phyloP scores from a whole-genome alignment of 2,113 vertebrate species.

The Pao palembangensis region DNA sequence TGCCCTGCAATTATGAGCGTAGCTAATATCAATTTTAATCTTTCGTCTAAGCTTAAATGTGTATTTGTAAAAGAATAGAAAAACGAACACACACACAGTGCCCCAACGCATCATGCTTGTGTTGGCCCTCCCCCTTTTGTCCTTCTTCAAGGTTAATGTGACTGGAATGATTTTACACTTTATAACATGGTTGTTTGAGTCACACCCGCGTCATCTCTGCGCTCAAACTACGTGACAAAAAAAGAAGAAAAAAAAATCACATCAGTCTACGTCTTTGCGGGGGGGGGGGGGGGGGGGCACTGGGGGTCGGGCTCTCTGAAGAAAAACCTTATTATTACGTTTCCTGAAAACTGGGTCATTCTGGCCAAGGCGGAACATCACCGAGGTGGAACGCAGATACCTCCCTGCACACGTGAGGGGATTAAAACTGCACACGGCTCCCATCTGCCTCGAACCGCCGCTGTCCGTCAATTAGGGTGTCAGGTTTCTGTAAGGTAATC shows the following conservation, averaged over 20 bases:
- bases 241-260: too few species aligned
- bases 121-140: background rate
- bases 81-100: too few species aligned
- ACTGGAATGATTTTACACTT: conserved; percentile 43
- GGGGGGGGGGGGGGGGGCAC: too few species aligned
- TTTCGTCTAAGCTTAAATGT: too few species aligned
- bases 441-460: conserved; percentile 31
- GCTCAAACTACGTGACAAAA: too few species aligned
- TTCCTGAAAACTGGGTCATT: conserved; percentile 26
- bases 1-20: too few species aligned
- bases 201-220: too few species aligned
- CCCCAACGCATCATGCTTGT: background rate
- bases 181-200: conserved; percentile 30
- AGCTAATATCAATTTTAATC: too few species aligned
- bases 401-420: too few species aligned
- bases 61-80: too few species aligned
- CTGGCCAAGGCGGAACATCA: conserved; percentile 19
- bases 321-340: conserved; percentile 1
- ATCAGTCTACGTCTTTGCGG: too few species aligned
- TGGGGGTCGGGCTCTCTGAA: background rate
- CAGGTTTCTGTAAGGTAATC: conserved; percentile 56
- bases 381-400: conserved; percentile 38
- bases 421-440: conserved; percentile 4
- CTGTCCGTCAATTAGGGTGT: conserved; percentile 51
- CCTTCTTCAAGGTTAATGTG: conserved; percentile 22